A percentile compares a stretch with the other conserved stretches of the same genome.
Evolutionary conservation across 2,888 invertebrate genomes (phyloP).

Genomic region (Caenorhabditis imperialis): DNA sequence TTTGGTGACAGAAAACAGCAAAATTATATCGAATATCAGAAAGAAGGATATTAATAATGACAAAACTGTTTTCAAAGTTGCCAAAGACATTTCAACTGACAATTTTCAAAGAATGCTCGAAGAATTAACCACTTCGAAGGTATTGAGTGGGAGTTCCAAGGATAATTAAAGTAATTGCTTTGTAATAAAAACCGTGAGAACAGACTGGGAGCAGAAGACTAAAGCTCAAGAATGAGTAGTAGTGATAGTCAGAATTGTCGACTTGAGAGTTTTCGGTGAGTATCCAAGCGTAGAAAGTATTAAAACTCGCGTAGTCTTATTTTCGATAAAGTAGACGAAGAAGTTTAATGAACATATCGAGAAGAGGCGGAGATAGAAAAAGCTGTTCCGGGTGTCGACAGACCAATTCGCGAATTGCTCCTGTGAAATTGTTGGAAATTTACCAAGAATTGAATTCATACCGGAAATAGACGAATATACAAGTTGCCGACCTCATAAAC

Average conservation of each 20-base stretch:
- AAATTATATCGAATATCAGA: neutral
- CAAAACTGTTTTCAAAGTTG: neutral
- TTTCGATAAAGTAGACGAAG: conserved; percentile 24
- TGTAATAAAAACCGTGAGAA: too few species aligned
- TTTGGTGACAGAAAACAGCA: neutral
- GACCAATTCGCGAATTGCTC: conserved; percentile 25
- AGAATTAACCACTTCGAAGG: too few species aligned
- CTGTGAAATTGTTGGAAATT: conserved; percentile 5
- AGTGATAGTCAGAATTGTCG: too few species aligned
- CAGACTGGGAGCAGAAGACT: too few species aligned
- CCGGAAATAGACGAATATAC: conserved; percentile 18
- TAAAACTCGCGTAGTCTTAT: conserved; percentile 4
- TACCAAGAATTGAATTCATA: neutral
- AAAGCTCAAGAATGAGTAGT: too few species aligned
- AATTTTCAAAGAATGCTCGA: too few species aligned
- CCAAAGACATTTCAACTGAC: neutral
- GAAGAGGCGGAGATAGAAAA: conserved; percentile 14
- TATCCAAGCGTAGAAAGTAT: neutral
- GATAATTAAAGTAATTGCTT: too few species aligned
- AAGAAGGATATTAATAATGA: neutral
- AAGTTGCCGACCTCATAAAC: conserved; percentile 27
- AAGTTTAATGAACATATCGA: conserved; percentile 20
- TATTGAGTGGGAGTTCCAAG: too few species aligned
- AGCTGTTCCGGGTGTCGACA: conserved; percentile 3
- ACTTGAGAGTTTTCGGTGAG: too few species aligned